Percentiles rank a stretch among this genome's conserved stretches.
Conservation (phyloP, 2,797 vertebrate species). For the Heliangelus exortis region DNA sequence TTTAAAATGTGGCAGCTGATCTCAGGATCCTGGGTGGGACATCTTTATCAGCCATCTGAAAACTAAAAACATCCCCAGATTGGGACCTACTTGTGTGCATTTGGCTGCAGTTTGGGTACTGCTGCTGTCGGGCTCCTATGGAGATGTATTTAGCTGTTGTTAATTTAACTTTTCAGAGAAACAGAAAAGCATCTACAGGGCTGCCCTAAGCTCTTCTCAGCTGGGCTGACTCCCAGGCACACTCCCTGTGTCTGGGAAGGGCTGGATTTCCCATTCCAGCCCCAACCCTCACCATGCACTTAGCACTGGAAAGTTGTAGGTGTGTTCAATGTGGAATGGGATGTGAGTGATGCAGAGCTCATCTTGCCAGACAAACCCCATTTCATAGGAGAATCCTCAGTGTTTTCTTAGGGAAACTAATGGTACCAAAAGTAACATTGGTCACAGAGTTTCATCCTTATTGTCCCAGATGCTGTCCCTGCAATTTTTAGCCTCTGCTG, state of each 20-base stretch:
- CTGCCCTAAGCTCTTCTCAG: background rate
- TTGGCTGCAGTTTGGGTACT: background rate
- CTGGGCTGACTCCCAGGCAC: background rate
- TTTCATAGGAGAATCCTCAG: background rate
- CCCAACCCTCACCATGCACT: background rate
- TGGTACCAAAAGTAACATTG: background rate
- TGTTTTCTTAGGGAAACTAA: background rate
- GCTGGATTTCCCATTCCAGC: slow-evolving; percentile 37
- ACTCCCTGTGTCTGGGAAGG: background rate
- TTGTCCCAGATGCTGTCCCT: background rate
- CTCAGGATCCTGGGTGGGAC: background rate
- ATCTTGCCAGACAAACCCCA: background rate
- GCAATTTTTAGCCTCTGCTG: background rate
- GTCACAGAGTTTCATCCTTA: background rate
- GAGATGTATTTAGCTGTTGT: background rate
- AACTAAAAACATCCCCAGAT: background rate
- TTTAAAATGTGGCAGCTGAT: background rate
- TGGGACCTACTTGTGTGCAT: background rate
- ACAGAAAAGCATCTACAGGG: background rate
- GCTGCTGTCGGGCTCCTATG: background rate
- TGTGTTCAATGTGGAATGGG: background rate
- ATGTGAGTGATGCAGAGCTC: background rate
- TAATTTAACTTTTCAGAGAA: background rate
- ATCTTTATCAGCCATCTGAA: background rate
- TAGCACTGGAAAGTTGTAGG: background rate